Base-by-base conservation (phyloP, 2,888 invertebrate species). In the Campaea margaritaria region DNA sequence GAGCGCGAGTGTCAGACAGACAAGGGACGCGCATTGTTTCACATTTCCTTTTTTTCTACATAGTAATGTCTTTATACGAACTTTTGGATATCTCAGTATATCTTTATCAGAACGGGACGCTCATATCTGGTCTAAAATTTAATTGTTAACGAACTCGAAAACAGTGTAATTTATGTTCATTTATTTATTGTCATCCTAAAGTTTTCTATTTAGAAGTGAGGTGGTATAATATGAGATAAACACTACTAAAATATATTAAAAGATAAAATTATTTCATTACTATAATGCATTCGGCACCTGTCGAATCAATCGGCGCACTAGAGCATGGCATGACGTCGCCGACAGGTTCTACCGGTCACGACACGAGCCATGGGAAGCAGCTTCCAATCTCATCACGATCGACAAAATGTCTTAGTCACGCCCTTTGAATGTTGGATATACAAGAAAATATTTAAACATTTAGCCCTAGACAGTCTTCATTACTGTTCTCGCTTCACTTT, bases 271-370 rank as follows among this genome's bases (percentile, higher is more conserved):
- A 11, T 47, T 55, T 50, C 44, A 61, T 50, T 54, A 51, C 51
- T n/a, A 31, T 56, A 65, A 60, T 56, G 48, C 50, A 55, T 58
- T 65, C 56, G 46, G 48, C 89, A 89, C 89, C 87, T 91, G 91
- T 81, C 86, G 83, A 70, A 81, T 78, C 85, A 81, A 87, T 87
- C 81, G 75, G 79, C 52, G 76, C 85, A 81, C 62, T 82, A 77
- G 75, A 83, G 82, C 89, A 75, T 86, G 79, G 79, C 84, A 60
- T 64, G 68, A 72, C 72, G 75, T 74, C 71, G 78, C 75, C 70
- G 72, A 67, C 68, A 68, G 73, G 75, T 72, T 70, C 72, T 72
- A 59, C 68, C 69, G 70, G 78, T 81, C 55, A 55, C 53, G 53
- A 53, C 80, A 77, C 79, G 79, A 80, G 72, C 64, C 65, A 65